Evolutionary conservation across 2,113 vertebrate species (phyloP), one percentile per base, ranked within the genome.

Genomic region (Podarcis muralis): DNA sequence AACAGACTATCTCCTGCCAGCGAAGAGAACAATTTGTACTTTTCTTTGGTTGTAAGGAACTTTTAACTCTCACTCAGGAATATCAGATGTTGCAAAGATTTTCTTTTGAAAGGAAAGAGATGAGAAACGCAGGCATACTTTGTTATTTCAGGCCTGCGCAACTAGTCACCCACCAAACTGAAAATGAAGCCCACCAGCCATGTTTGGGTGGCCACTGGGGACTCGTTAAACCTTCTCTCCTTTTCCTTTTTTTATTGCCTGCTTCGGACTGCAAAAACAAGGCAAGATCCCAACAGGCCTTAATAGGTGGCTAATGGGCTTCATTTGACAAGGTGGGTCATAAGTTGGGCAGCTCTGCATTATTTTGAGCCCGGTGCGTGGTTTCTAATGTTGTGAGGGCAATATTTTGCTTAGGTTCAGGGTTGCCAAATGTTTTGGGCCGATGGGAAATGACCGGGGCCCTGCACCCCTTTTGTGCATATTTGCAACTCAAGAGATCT

Each of bases 331-430:
- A 3, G 35, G 59, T 11, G 11, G 59, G 62, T 82, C 35, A 40
- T 18, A 35, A 37, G 62, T 16, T 37, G 22, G 6, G 57, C 81
- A 32, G 53, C 1, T 6, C 11, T 69, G 13, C 1, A 85, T 35
- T 84, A 20, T n/a, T 85, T 68, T 81, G 35, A 9, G 84, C 7
- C 9, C 0, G 0, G 48, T 4, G 22, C 77, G 0, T 4, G 59
- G 74, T 15, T 69, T 86, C 4, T 8, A 3, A 18, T 66, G 81
- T 88, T 86, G 30, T 76, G 71, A 2, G 3, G 22, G 2, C 22
- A 81, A 3, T 3, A 0, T 18, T 37, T 57, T 53, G 48, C 48
- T 53, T 53, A 53, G 48, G 32, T 85, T 85, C 82, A 82, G 37
- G 4, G 30, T 87, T 4, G 7, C 25, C 66, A 68, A 68, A 68